These are phyloP conservation scores for human (Homo sapiens) DNA, from an alignment of 2,113 vertebrate genomes.

Conservation along the genomic window GRCh38 chr4:129606501-129607000, in stretches of 20 bases:
- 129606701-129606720: neutral
- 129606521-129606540: neutral
- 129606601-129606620: neutral
- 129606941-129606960: neutral
- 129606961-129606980: neutral
- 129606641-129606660: neutral
- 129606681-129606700: neutral
- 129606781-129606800: neutral
- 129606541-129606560: neutral
- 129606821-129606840: neutral
- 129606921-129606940: neutral
- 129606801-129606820: neutral
- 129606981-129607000: constrained; percentile 11
- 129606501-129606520: neutral
- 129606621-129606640: neutral
- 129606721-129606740: neutral
- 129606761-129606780: neutral
- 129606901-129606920: neutral
- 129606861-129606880: constrained; percentile 5
- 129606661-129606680: neutral
- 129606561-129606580: neutral
- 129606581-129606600: neutral
- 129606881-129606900: neutral
- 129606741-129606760: neutral
- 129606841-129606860: neutral